phyloP scores from a whole-genome alignment of 2,113 vertebrate genomes.

The Chaetops frenatus region DNA sequence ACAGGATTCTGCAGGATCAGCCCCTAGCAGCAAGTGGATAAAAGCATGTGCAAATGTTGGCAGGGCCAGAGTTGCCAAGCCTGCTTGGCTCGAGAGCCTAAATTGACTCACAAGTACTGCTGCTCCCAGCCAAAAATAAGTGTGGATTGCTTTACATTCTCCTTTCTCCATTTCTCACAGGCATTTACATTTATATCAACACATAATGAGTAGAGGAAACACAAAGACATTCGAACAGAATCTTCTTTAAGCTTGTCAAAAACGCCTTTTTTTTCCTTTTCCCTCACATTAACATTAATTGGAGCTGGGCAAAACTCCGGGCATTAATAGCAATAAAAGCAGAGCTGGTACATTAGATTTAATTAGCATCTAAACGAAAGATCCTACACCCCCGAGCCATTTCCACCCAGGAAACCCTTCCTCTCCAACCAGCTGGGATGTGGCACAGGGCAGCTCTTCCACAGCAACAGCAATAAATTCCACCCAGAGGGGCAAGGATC shows the following conservation, averaged over 20 bases:
- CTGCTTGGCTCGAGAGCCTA: conserved; percentile 56
- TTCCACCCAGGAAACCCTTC: neutral
- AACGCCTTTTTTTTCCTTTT: neutral
- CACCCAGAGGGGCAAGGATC: neutral
- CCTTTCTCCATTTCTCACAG: conserved; percentile 32
- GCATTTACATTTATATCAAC: conserved; percentile 62
- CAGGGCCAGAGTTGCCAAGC: conserved; percentile 57
- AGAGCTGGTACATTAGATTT: neutral
- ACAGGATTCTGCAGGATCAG: neutral
- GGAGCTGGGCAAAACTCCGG: neutral
- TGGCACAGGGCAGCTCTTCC: neutral
- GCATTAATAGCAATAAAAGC: conserved; percentile 3
- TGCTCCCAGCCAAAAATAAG: conserved; percentile 61
- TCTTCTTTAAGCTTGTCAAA: conserved; percentile 34
- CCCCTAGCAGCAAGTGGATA: conserved; percentile 14
- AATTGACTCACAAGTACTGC: conserved; percentile 49
- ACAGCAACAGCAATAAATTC: neutral
- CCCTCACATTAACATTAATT: neutral
- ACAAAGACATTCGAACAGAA: conserved; percentile 24
- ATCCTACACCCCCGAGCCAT: neutral
- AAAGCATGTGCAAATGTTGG: conserved; percentile 61
- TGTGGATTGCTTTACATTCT: conserved; percentile 56
- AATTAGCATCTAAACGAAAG: conserved; percentile 16
- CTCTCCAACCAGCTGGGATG: neutral
- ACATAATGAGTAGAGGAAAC: conserved; percentile 39